A percentile compares a stretch with the other conserved stretches of the same genome.
Evolutionary conservation across 1,140 invertebrate species (phyloP).

Genomic region (Cheumatopsyche charites): DNA sequence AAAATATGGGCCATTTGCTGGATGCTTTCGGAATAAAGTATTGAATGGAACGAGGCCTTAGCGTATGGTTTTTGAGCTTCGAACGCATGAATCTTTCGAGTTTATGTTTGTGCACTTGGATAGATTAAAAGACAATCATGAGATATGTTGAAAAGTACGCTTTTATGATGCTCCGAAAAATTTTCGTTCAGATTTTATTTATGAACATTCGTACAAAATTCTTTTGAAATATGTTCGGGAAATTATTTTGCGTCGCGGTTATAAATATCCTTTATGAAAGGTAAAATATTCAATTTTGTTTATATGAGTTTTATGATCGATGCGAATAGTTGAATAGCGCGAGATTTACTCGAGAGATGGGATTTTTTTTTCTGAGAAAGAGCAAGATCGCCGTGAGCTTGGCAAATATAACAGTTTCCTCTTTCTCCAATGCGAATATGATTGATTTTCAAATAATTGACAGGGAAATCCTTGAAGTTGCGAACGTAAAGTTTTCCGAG

Average conservation of each 20-base stretch:
- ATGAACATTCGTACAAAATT: no score
- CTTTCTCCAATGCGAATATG: slow-evolving; percentile 2
- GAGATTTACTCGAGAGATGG: no score
- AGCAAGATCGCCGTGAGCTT: neutral
- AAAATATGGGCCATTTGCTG: slow-evolving; percentile 25
- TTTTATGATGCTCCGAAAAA: neutral
- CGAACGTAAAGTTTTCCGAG: slow-evolving; percentile 15
- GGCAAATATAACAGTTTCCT: neutral
- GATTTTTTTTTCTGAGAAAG: neutral
- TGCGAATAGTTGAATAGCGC: no score
- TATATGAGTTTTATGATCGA: no score
- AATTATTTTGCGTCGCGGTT: no score
- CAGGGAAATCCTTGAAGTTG: slow-evolving; percentile 16
- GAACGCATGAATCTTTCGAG: neutral
- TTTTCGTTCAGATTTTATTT: no score
- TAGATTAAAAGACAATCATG: slow-evolving; percentile 5
- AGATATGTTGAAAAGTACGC: neutral
- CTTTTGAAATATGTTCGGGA: no score
- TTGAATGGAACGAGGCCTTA: slow-evolving; percentile 10
- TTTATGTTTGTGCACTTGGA: neutral
- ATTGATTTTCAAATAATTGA: slow-evolving; percentile 33
- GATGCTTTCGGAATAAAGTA: slow-evolving; percentile 25
- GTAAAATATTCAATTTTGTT: no score
- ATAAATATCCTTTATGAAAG: no score
- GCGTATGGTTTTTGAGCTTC: neutral